Conservation (phyloP, 2,797 vertebrate genomes). For the Chiloscyllium punctatum region DNA sequence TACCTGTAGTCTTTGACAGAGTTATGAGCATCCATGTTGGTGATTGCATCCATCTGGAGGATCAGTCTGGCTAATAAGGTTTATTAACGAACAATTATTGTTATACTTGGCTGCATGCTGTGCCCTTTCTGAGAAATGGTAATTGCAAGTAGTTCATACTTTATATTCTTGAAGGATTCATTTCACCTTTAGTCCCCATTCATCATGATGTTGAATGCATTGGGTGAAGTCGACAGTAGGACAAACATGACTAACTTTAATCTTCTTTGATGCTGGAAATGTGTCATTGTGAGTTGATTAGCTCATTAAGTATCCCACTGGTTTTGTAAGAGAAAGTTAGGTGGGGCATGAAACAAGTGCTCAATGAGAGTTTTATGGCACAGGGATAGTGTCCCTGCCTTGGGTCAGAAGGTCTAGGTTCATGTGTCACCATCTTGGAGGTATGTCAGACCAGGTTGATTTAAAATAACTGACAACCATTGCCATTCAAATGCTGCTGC, state of each 20-base stretch:
- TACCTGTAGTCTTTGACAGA: background rate
- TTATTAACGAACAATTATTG: background rate
- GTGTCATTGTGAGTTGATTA: background rate
- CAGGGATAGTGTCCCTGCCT: too few species aligned
- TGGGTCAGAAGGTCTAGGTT: too few species aligned
- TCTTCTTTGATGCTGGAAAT: background rate
- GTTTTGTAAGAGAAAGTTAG: background rate
- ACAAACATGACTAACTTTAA: background rate
- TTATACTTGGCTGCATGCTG: background rate
- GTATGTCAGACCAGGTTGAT: too few species aligned
- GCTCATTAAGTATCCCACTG: background rate
- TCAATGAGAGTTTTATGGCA: too few species aligned
- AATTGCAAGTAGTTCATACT: background rate
- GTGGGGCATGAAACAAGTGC: background rate
- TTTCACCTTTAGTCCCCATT: background rate
- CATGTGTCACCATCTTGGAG: too few species aligned
- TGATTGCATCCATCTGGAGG: background rate
- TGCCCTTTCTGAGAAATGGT: background rate
- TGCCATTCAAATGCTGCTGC: background rate
- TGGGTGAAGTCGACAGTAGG: background rate
- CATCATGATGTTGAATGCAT: background rate
- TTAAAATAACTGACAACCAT: background rate
- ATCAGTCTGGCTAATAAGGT: background rate
- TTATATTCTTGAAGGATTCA: background rate
- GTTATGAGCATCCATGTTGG: background rate